These are phyloP conservation scores for Lagria hirta DNA, from an alignment of 2,888 invertebrate species.

Conservation along the genomic window DNA sequence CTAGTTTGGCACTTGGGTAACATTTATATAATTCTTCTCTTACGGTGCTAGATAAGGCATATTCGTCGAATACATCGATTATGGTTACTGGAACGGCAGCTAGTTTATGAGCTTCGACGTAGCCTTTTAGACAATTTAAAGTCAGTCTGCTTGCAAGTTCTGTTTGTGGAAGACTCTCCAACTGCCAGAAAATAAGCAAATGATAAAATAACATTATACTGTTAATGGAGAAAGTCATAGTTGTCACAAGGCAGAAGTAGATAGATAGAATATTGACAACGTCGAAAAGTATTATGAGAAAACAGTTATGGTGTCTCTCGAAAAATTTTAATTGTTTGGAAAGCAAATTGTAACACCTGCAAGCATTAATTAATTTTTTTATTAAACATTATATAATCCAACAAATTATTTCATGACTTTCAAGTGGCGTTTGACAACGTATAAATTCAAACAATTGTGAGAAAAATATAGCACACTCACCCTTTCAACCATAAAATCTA, in stretches of 20 bases:
- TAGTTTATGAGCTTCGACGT: constrained; percentile 75
- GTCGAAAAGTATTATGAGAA: no score
- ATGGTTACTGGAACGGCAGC: constrained; percentile 73
- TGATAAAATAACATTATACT: no score
- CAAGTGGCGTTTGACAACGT: no score
- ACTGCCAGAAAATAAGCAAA: no score
- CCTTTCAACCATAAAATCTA: constrained; percentile 89
- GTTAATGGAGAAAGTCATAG: no score
- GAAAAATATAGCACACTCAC: constrained; percentile 59
- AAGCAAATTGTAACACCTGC: no score
- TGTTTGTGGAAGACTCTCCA: constrained; percentile 78
- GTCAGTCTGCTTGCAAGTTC: constrained; percentile 86
- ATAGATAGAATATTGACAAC: no score
- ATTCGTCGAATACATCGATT: constrained; percentile 87
- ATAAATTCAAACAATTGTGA: not conserved
- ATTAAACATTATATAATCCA: no score
- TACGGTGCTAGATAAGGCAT: constrained; percentile 75
- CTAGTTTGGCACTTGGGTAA: constrained; percentile 82
- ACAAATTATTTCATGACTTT: not conserved
- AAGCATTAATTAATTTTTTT: no score
- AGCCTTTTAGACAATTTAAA: constrained; percentile 78
- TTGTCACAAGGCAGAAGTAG: no score
- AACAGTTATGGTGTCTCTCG: no score
- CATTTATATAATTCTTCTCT: constrained; percentile 81
- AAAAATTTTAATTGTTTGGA: no score